These are phyloP conservation scores for Colletes gigas DNA, from an alignment of 1,140 invertebrate genomes.

Conservation along the genomic window DNA sequence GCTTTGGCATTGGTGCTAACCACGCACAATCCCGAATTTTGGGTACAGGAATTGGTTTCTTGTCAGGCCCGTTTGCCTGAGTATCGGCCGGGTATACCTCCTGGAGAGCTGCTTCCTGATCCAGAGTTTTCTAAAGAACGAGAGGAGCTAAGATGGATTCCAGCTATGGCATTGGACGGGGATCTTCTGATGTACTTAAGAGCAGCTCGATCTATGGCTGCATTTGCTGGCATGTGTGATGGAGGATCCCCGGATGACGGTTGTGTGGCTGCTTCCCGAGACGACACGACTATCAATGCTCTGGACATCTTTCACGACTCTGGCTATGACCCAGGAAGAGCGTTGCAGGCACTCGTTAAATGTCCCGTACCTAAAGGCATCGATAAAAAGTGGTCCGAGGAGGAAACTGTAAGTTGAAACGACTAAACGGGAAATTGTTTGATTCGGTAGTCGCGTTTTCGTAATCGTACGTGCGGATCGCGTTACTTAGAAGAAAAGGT, in stretches of 20 bases:
- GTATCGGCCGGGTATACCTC: slow-evolving; percentile 87
- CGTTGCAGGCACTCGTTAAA: slow-evolving; percentile 97
- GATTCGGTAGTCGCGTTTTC: not conserved
- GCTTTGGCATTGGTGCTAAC: slow-evolving; percentile 80
- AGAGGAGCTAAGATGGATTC: slow-evolving; percentile 96
- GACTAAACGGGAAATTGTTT: not conserved
- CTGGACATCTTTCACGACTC: slow-evolving; percentile 96
- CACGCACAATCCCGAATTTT: slow-evolving; percentile 78
- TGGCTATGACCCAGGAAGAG: slow-evolving; percentile 96
- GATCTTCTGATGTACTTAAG: slow-evolving; percentile 98
- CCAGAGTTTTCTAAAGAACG: slow-evolving; percentile 87
- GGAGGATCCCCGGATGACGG: slow-evolving; percentile 98
- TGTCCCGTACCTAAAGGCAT: slow-evolving; percentile 97
- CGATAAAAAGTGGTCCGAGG: slow-evolving; percentile 98
- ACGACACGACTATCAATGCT: slow-evolving; percentile 99
- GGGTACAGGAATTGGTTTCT: slow-evolving; percentile 81
- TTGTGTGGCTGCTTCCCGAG: slow-evolving; percentile 96
- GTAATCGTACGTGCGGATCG: not conserved
- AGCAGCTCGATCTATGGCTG: slow-evolving; percentile 96
- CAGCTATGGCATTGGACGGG: slow-evolving; percentile 93
- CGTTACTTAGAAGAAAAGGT: not conserved
- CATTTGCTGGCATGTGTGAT: slow-evolving; percentile 98
- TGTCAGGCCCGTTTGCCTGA: slow-evolving; percentile 90
- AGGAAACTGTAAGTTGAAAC: slow-evolving; percentile 89
- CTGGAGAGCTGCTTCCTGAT: slow-evolving; percentile 86